phyloP scores from a whole-genome alignment of 1,140 invertebrate species.

The Sipha flava region DNA sequence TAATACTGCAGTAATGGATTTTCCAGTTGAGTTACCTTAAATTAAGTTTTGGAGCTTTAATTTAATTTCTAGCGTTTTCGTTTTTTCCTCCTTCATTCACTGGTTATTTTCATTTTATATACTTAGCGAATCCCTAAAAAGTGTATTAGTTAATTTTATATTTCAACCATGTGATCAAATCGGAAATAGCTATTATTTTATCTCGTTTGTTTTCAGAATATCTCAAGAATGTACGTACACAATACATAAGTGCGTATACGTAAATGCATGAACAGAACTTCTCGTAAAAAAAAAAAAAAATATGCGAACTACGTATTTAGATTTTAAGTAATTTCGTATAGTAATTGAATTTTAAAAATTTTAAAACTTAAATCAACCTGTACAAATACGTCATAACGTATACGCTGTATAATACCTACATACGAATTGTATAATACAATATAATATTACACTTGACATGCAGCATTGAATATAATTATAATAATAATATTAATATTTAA shows the following conservation, averaged over 20 bases:
- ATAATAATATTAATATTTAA: too few relatives aligned
- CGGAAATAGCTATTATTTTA: background rate
- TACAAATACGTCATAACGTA: too few relatives aligned
- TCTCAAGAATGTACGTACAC: background rate
- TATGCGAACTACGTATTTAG: background rate
- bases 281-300: background rate
- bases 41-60: background rate
- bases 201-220: background rate
- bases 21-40: conserved; percentile 5
- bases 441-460: too few relatives aligned
- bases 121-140: background rate
- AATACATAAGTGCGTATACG: too few relatives aligned
- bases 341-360: too few relatives aligned
- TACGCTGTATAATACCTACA: too few relatives aligned
- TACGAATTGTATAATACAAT: too few relatives aligned
- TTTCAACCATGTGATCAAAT: background rate
- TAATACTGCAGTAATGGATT: too few relatives aligned
- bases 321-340: too few relatives aligned
- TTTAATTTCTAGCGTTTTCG: background rate
- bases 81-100: background rate
- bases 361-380: too few relatives aligned
- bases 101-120: background rate
- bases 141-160: background rate
- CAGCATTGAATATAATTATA: too few relatives aligned
- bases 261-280: background rate